Percentiles rank a stretch among this genome's conserved stretches.
These are phyloP conservation scores for Poeciliopsis occidentalis DNA, from an alignment of 2,113 vertebrate species.

Conservation along the genomic window DNA sequence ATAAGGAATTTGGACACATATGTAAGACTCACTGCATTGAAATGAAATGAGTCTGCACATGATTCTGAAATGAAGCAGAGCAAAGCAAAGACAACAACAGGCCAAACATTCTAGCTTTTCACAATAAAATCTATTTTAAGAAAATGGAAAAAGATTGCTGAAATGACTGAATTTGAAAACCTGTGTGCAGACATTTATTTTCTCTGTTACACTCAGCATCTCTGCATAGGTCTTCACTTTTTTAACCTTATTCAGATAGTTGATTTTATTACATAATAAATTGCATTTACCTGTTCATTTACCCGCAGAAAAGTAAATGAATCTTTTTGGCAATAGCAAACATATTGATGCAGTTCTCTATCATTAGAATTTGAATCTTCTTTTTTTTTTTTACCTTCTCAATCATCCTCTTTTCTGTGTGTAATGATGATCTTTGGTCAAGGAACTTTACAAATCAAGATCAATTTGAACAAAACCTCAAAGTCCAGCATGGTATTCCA, in stretches of 20 bases:
- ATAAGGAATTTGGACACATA: background rate
- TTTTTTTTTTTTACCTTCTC: background rate
- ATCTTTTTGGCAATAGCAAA: background rate
- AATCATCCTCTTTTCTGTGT: background rate
- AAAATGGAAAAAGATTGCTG: background rate
- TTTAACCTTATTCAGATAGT: background rate
- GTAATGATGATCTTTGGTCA: background rate
- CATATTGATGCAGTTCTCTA: background rate
- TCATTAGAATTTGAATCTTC: background rate
- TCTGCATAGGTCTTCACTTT: background rate
- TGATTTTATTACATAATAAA: background rate
- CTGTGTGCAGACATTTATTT: background rate
- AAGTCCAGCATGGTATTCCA: too few species aligned
- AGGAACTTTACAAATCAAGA: background rate
- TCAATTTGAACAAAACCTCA: too few species aligned
- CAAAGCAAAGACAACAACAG: background rate
- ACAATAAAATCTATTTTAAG: background rate
- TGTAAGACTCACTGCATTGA: background rate
- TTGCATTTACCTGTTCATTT: background rate
- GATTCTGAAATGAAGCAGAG: background rate
- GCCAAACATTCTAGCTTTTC: background rate
- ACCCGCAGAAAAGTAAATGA: background rate
- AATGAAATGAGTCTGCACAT: background rate
- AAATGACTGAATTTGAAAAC: background rate
- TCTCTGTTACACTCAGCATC: background rate